Percentiles rank a stretch among this genome's conserved stretches.
phyloP scores from a whole-genome alignment of 2,888 invertebrate species.

The Eupithecia centaureata region DNA sequence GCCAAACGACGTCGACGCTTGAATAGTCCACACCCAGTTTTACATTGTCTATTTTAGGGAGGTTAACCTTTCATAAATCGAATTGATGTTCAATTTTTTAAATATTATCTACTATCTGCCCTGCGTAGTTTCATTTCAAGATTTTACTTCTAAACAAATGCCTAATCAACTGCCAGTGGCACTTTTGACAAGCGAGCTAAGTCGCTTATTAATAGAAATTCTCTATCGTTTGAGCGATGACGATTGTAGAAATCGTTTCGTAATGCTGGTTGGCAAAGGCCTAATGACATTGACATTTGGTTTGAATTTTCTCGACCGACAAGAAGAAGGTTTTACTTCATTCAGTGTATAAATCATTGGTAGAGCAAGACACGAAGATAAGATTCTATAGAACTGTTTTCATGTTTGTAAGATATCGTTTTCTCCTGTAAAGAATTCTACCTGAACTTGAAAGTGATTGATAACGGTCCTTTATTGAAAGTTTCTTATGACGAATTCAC shows the following conservation, averaged over 20 bases:
- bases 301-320: neutral
- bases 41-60: neutral
- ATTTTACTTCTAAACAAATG: too few species aligned
- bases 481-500: conserved; percentile 25
- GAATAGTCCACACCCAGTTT: conserved; percentile 15
- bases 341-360: neutral
- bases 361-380: neutral
- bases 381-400: neutral
- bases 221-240: too few species aligned
- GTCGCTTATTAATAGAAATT: too few species aligned
- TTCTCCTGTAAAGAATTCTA: conserved; percentile 39
- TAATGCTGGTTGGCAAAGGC: too few species aligned
- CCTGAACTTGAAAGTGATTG: conserved; percentile 66
- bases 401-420: conserved; percentile 3
- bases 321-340: neutral
- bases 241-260: too few species aligned
- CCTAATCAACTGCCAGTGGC: too few species aligned
- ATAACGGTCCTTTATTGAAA: conserved; percentile 57
- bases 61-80: neutral
- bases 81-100: neutral
- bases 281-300: too few species aligned
- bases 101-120: too few species aligned
- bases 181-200: too few species aligned
- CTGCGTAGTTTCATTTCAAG: too few species aligned
- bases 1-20: conserved; percentile 28